Evolutionary conservation across 2,113 vertebrate species (phyloP), one percentile per base, ranked within the genome.

Genomic region (Rhinogobius similis): DNA sequence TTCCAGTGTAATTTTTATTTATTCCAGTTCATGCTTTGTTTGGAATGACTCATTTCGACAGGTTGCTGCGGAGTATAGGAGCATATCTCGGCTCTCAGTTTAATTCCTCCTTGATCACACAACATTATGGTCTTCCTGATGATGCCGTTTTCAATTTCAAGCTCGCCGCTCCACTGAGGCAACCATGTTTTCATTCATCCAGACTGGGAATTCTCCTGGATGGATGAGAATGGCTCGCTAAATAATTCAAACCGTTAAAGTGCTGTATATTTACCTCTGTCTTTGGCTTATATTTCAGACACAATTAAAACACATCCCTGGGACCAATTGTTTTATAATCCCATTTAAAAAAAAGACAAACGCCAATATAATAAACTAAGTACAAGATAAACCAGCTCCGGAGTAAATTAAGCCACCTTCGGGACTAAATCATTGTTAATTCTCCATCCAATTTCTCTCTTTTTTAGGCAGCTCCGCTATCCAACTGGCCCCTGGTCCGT

Each of bases 381-480:
- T 38, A 21, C 58, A 36, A 36, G 16, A 61, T 10, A 38, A 61
- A 36, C 27, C 58, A 36, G 29, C 29, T 36, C 18, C 12, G 58
- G 18, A 36, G 29, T n/a, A 61, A 61, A 61, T 61, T 36, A 61
- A 61, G 58, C 58, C 29, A 61, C 56, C 29, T 39, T 12, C 29
- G 73, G 70, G 44, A 29, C 61, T 83, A 55, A 66, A 68, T 71
- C 77, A 84, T 77, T 76, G 62, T 62, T 76, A 70, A 73, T 81
- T 79, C 69, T 39, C 23, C 23, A 18, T 70, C 67, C 43, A 41
- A 20, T 62, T 18, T 63, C 82, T 81, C 84, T 55, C 68, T 83
- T 83, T n/a, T 69, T 77, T 58, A 77, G 71, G 70, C 74, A 80
- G 73, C 36, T n/a, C 72, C 66, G 83, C 88, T 83, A 82, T 81